Conservation (phyloP, 2,888 invertebrate genomes). For the Drepanosiphum platanoidis region DNA sequence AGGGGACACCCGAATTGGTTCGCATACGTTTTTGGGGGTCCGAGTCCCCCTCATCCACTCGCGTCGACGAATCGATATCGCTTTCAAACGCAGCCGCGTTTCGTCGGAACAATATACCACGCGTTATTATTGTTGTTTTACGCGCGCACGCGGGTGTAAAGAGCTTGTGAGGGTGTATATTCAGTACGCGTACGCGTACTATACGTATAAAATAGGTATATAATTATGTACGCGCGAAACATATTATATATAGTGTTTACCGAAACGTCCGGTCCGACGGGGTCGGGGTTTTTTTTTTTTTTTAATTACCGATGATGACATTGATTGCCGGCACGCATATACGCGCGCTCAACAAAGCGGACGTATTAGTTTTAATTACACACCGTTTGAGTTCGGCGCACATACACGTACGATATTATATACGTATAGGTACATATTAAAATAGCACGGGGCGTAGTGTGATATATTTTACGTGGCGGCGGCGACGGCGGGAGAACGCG, state of each 20-base stretch:
- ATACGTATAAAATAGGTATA: not conserved
- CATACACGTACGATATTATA: not conserved
- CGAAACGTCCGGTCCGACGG: slow-evolving; percentile 28
- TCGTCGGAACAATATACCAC: not conserved
- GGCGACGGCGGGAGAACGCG: not conserved
- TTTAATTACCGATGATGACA: slow-evolving; percentile 47
- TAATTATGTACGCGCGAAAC: no score
- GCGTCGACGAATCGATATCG: no score
- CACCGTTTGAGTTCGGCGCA: not conserved
- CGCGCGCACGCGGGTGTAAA: not conserved
- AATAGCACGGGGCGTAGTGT: not conserved
- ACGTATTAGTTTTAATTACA: slow-evolving; percentile 49
- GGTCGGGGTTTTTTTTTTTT: not conserved
- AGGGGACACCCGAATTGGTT: no score
- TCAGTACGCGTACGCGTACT: not conserved
- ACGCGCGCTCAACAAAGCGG: slow-evolving; percentile 7
- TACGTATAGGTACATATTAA: not conserved
- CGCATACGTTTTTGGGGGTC: no score
- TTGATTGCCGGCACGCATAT: slow-evolving; percentile 40
- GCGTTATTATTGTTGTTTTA: not conserved
- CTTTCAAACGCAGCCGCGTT: not conserved
- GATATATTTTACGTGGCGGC: not conserved
- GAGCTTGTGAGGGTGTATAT: slow-evolving; percentile 1
- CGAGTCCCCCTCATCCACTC: no score
- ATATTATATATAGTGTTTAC: slow-evolving; percentile 18